A percentile compares a stretch with the other conserved stretches of the same genome.
These are phyloP conservation scores for Rhagoletis zephyria DNA, from an alignment of 1,140 invertebrate species.

Conservation along the genomic window DNA sequence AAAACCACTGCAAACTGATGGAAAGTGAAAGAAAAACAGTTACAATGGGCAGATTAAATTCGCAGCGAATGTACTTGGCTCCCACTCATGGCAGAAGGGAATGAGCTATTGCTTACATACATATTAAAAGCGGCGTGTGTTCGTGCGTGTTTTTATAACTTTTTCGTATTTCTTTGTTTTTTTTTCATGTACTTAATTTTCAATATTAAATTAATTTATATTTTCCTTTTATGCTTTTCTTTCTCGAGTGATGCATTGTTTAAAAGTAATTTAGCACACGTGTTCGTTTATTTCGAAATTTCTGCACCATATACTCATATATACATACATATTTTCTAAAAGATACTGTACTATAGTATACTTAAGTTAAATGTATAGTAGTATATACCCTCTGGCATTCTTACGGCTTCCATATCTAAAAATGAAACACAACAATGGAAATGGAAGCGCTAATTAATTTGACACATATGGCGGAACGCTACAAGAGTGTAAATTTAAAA, in stretches of 20 bases:
- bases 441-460: too few relatives aligned
- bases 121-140: background rate
- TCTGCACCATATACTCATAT: background rate
- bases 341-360: too few relatives aligned
- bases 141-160: background rate
- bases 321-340: background rate
- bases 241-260: background rate
- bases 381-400: too few relatives aligned
- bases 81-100: background rate
- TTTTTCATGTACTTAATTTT: background rate
- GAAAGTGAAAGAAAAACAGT: background rate
- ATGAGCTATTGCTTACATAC: background rate
- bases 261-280: background rate
- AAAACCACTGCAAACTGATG: background rate
- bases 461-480: too few relatives aligned
- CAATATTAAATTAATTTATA: conserved; percentile 35
- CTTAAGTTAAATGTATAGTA: too few relatives aligned
- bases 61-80: background rate
- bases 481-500: too few relatives aligned
- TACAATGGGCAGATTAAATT: conserved; percentile 16
- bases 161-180: background rate
- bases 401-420: too few relatives aligned
- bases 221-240: background rate
- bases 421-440: too few relatives aligned
- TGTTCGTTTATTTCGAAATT: background rate